Evolutionary conservation across 2,888 invertebrate genomes (phyloP).

Genomic region (Neoitamus cyanurus): DNA sequence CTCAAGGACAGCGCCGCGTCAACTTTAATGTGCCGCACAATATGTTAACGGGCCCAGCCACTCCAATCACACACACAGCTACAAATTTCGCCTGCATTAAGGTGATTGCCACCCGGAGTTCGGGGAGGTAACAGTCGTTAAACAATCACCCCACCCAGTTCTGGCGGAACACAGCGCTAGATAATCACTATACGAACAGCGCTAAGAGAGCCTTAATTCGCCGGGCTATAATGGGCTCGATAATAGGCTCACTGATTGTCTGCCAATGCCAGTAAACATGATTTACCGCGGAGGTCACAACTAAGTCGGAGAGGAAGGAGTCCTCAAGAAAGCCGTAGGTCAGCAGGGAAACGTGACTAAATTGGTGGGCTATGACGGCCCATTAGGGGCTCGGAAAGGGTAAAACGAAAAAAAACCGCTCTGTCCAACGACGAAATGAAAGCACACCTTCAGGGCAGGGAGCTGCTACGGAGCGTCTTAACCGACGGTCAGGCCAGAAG

Average conservation of each 20-base stretch:
- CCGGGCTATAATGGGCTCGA: neutral
- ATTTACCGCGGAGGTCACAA: neutral
- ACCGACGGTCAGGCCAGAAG: neutral
- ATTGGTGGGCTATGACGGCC: neutral
- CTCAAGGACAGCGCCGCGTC: neutral
- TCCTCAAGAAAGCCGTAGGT: neutral
- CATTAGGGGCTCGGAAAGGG: neutral
- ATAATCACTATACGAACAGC: neutral
- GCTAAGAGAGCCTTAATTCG: neutral
- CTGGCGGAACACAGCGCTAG: neutral
- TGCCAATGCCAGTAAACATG: neutral
- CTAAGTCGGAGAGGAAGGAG: neutral
- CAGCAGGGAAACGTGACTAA: neutral
- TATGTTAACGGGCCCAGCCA: neutral
- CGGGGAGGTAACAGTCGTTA: neutral
- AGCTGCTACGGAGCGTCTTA: neutral
- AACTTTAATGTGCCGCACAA: neutral
- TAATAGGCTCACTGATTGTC: neutral
- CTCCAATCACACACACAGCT: neutral
- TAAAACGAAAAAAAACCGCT: neutral
- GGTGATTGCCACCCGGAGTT: neutral
- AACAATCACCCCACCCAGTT: neutral
- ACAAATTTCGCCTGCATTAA: neutral
- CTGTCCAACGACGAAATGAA: neutral
- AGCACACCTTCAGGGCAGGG: neutral